Percentiles rank a stretch among this genome's conserved stretches.
phyloP scores from a whole-genome alignment of 2,113 vertebrate genomes.

The Leucosticte australis region DNA sequence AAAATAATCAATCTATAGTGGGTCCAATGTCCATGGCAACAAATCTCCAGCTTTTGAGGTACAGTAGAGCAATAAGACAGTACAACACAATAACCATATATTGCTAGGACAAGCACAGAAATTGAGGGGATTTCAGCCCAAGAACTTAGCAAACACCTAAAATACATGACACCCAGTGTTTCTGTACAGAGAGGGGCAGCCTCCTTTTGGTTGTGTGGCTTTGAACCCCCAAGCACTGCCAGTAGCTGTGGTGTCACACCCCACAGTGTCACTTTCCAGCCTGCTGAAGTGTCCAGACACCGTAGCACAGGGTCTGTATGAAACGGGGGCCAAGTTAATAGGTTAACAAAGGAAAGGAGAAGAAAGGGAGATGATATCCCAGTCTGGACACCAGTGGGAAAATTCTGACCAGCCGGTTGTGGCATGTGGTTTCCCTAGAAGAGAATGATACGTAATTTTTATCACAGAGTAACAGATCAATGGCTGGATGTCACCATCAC shows the following conservation, averaged over 20 bases:
- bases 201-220: background rate
- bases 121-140: background rate
- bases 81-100: background rate
- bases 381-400: background rate
- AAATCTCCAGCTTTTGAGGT: background rate
- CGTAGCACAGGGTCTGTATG: accelerated
- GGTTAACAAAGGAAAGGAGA: background rate
- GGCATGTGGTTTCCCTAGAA: background rate
- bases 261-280: background rate
- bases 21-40: background rate
- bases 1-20: background rate
- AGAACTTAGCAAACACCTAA: background rate
- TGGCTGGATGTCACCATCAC: background rate
- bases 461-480: background rate
- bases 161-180: background rate
- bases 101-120: background rate
- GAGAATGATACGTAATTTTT: background rate
- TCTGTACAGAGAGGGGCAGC: background rate
- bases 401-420: background rate
- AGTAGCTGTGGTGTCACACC: background rate
- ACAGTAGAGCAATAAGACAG: background rate
- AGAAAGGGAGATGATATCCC: background rate
- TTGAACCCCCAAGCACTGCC: background rate
- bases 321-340: background rate
- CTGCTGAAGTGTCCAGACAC: background rate